Evolutionary conservation across 2,888 invertebrate species (phyloP), one percentile per base, ranked within the genome.

Genomic region (Aradus depressus): DNA sequence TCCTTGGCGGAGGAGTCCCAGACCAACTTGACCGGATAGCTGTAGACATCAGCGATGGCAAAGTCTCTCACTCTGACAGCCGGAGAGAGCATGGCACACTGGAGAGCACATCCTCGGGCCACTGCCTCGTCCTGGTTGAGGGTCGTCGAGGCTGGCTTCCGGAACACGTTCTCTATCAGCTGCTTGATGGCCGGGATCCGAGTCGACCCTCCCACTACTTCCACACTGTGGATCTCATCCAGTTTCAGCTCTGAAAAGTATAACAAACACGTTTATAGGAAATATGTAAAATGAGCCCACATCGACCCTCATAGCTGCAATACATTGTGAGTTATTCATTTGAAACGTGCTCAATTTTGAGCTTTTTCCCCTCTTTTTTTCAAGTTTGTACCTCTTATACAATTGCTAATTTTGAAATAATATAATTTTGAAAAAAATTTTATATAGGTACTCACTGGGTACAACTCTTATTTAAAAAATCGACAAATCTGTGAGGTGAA

Each of bases 91-190:
- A 97, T 96, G 16, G 98, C 98, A 71, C 97, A 98, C 63, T 88
- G 64, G 51, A 97, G 72, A 23, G 96, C 95, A 68, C 95, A 96
- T 2, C 98, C 97, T 52, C 97, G 80, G 2, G 95, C 78, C 22
- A 98, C 96, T 1, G 97, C 90, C 70, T 99, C 98, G 67, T 99
- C 98, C 68, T 90, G 90, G 69, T 99, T 99, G 53, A 99, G 72
- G 19, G 98, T 97, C 21, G 97, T 98, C 58, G 91, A 90, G 4
- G 91, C 81, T 41, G 80, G 75, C 64, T 88, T 87, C 51, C 81
- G 80, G 66, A 86, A 87, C 1, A 95, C 81, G 66, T 87, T 82
- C 64, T 89, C 86, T 60, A 98, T 87, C 52, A 93, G 70, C 53
- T 76, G 75, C 68, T 96, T 96, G 48, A 99, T 81, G 23, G 89